Evolutionary conservation across 2,888 invertebrate genomes (phyloP).

Genomic region (Euplexia lucipara): DNA sequence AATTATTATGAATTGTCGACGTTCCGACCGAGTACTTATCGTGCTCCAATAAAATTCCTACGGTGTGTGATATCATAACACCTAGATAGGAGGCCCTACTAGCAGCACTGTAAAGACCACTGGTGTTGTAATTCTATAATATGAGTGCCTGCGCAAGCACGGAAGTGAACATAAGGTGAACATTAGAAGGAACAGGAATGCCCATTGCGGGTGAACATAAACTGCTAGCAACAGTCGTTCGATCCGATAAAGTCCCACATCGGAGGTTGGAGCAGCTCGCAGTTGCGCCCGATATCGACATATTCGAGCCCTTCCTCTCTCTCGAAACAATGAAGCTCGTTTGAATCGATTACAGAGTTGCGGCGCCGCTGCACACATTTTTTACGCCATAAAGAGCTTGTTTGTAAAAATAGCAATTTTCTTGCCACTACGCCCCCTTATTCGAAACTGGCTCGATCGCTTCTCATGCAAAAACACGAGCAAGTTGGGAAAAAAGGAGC

Average conservation of each 20-base stretch:
- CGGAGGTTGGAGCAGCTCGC: constrained; percentile 69
- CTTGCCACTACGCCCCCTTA: constrained; percentile 78
- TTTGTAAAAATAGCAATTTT: constrained; percentile 85
- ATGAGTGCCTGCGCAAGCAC: constrained; percentile 60
- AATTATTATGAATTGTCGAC: constrained; percentile 77
- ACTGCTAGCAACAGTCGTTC: constrained; percentile 78
- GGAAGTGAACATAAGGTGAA: constrained; percentile 72
- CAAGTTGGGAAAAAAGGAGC: constrained; percentile 74
- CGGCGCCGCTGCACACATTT: constrained; percentile 77
- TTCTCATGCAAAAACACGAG: constrained; percentile 77
- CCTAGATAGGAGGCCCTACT: constrained; percentile 20
- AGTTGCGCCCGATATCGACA: constrained; percentile 76
- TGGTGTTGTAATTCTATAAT: constrained; percentile 47
- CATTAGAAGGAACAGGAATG: constrained; percentile 78
- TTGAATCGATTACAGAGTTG: constrained; percentile 82
- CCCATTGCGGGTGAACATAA: constrained; percentile 78
- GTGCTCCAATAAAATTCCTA: constrained; percentile 40
- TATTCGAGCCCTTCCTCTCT: constrained; percentile 77
- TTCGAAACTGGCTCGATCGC: constrained; percentile 75
- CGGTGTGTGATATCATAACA: constrained; percentile 25
- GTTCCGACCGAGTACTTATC: constrained; percentile 67
- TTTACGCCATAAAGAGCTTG: constrained; percentile 79
- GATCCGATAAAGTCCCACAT: constrained; percentile 81
- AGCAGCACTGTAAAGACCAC: constrained; percentile 23
- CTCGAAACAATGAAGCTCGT: constrained; percentile 82